Conservation (phyloP, 2,797 vertebrate genomes). For the Hipposideros larvatus region DNA sequence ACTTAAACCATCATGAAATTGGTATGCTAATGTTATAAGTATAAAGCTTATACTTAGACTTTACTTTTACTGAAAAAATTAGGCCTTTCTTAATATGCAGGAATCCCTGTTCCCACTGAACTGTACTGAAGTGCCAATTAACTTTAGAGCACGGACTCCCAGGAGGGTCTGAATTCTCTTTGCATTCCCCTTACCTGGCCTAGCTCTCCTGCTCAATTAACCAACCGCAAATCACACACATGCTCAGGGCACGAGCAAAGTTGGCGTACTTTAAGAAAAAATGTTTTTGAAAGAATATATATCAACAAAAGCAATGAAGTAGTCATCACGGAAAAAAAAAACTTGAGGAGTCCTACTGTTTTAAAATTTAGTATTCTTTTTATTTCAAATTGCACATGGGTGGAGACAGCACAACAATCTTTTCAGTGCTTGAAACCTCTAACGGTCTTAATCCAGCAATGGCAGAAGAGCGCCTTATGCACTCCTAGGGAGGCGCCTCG, state of each 20-base stretch:
- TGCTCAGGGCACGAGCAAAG: background rate
- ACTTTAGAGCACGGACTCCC: background rate
- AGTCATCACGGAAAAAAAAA: background rate
- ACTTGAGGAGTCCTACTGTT: background rate
- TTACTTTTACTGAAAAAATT: background rate
- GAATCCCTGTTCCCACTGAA: background rate
- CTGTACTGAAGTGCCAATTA: background rate
- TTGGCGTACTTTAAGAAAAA: background rate
- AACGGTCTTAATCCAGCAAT: background rate
- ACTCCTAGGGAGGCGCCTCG: background rate
- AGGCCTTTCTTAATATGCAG: background rate
- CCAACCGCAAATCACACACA: background rate
- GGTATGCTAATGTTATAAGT: background rate
- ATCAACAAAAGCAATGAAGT: constrained; percentile 44
- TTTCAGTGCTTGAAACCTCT: background rate
- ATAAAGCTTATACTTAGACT: background rate
- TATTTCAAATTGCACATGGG: background rate
- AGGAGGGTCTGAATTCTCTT: background rate
- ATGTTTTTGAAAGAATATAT: background rate
- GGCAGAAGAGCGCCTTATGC: background rate
- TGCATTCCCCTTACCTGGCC: background rate
- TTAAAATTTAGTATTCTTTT: background rate
- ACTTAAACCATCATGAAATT: background rate
- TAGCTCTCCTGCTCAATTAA: background rate
- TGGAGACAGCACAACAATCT: background rate